These are phyloP conservation scores for Drosophila rufa DNA, from an alignment of 1,140 invertebrate genomes.

Conservation along the genomic window DNA sequence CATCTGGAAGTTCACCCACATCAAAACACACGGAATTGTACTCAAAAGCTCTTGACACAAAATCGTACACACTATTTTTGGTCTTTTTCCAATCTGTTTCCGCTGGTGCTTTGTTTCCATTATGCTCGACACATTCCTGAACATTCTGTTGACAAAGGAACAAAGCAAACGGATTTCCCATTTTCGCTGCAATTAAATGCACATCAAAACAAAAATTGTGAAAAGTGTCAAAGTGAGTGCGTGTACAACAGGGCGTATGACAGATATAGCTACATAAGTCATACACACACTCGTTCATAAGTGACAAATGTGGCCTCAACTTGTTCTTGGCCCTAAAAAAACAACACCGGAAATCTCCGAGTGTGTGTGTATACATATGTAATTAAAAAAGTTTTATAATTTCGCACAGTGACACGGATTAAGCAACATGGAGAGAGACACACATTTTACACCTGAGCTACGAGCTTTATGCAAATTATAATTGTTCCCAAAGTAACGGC, in stretches of 20 bases:
- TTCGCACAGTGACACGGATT: conserved; percentile 35
- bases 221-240: conserved; percentile 61
- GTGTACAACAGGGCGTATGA: conserved; percentile 64
- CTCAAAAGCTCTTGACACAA: conserved; percentile 21
- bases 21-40: conserved; percentile 4
- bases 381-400: conserved; percentile 79
- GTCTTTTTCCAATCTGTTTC: conserved; percentile 17
- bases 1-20: conserved; percentile 9
- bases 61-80: background rate
- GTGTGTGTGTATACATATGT: conserved; percentile 32
- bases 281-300: conserved; percentile 14
- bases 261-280: conserved; percentile 39
- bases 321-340: conserved; percentile 10
- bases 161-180: conserved; percentile 29
- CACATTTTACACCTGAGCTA: conserved; percentile 57
- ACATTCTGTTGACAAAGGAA: conserved; percentile 24
- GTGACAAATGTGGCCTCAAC: conserved; percentile 42
- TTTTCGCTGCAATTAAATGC: conserved; percentile 72
- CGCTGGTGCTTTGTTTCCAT: conserved; percentile 30
- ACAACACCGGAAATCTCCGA: background rate
- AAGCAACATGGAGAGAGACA: conserved; percentile 27
- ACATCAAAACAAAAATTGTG: conserved; percentile 56
- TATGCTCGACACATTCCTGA: conserved; percentile 27
- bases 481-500: conserved; percentile 61
- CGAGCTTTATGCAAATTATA: conserved; percentile 68